Evolutionary conservation across 2,888 invertebrate species (phyloP).

Genomic region (Apodemia duryi): DNA sequence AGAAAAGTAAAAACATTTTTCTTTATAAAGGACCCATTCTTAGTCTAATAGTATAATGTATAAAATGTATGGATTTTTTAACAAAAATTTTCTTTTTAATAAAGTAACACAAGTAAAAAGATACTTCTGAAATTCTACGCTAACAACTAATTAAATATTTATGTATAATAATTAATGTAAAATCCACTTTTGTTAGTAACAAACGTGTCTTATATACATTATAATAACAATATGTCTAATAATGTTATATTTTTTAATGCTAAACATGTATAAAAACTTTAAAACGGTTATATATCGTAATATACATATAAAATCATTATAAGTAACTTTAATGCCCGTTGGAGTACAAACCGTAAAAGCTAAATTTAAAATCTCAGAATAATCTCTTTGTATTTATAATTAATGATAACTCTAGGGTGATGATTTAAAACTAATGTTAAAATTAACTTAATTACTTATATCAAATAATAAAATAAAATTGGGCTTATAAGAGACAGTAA

Average conservation of each 20-base stretch:
- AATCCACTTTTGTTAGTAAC: constrained; percentile 20
- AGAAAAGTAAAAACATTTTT: too few species aligned
- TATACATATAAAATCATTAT: constrained; percentile 32
- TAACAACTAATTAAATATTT: background rate
- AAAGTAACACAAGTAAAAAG: too few species aligned
- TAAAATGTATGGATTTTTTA: too few species aligned
- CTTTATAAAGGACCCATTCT: too few species aligned
- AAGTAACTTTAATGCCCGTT: constrained; percentile 37
- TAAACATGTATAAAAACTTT: constrained; percentile 22
- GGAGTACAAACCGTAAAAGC: constrained; percentile 27
- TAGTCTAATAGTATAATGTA: too few species aligned
- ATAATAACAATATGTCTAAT: constrained; percentile 18
- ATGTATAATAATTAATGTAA: background rate
- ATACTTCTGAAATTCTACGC: too few species aligned
- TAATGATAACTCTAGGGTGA: background rate
- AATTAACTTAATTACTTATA: background rate
- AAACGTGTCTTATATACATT: constrained; percentile 28
- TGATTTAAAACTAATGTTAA: background rate
- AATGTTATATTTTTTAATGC: constrained; percentile 13
- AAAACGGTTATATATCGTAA: constrained; percentile 29
- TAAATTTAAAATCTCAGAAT: background rate
- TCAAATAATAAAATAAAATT: background rate
- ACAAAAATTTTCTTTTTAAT: too few species aligned
- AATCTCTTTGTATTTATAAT: constrained; percentile 12
- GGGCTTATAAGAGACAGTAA: background rate